These are phyloP conservation scores for Euplagia quadripunctaria DNA, from an alignment of 2,888 invertebrate genomes.

Conservation along the genomic window DNA sequence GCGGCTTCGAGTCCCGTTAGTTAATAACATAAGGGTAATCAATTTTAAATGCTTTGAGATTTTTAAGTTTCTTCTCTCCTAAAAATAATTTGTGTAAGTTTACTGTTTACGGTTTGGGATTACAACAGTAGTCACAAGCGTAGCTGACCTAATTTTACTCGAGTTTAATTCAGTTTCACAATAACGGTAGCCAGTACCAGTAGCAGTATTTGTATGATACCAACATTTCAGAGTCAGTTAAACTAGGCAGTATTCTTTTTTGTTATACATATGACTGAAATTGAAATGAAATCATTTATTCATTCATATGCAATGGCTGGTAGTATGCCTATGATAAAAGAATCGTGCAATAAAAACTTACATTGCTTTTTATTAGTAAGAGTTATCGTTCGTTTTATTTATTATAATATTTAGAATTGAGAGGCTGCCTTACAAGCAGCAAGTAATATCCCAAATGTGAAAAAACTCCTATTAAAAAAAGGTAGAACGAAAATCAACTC, in stretches of 20 bases:
- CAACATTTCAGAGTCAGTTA: background rate
- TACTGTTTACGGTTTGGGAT: background rate
- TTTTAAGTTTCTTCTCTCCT: background rate
- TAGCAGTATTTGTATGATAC: background rate
- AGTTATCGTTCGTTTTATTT: background rate
- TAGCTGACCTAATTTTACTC: background rate
- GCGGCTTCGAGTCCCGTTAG: too few relatives aligned
- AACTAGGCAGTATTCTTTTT: background rate
- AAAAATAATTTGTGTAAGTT: background rate
- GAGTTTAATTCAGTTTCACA: background rate
- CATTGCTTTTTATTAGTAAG: background rate
- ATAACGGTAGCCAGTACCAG: background rate
- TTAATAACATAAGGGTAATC: background rate
- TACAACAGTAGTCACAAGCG: background rate
- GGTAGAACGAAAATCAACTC: background rate
- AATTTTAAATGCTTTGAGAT: background rate
- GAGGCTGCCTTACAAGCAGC: too few relatives aligned
- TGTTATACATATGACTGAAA: background rate
- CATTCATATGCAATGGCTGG: background rate
- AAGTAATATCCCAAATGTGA: too few relatives aligned
- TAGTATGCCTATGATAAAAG: background rate
- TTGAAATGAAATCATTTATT: background rate
- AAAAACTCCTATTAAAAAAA: too few relatives aligned
- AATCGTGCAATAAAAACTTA: background rate
- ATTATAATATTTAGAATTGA: too few relatives aligned